A percentile compares a stretch with the other conserved stretches of the same genome.
These are phyloP conservation scores for Amaurobius ferox DNA, from an alignment of 2,888 invertebrate species.

Conservation along the genomic window DNA sequence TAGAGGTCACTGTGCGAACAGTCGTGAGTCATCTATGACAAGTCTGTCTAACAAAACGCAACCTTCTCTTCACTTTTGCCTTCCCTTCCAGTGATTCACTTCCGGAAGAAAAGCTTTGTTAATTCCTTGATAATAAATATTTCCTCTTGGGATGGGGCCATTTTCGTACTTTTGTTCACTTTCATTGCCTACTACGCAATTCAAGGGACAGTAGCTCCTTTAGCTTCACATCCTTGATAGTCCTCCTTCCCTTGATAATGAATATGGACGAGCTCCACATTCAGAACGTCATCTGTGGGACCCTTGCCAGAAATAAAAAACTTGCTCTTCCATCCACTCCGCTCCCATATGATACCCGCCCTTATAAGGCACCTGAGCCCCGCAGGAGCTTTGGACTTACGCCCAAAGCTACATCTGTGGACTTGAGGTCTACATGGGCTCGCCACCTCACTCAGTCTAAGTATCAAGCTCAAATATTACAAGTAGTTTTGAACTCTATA, in stretches of 20 bases:
- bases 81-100: conserved; percentile 8
- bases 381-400: conserved; percentile 12
- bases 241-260: conserved; percentile 19
- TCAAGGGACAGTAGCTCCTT: background rate
- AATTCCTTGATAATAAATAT: conserved; percentile 15
- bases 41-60: conserved; percentile 1
- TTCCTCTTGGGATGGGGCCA: conserved; percentile 14
- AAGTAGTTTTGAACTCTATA: too few species aligned
- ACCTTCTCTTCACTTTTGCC: conserved; percentile 6
- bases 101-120: background rate
- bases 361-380: conserved; percentile 24
- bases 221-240: conserved; percentile 20
- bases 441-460: too few species aligned
- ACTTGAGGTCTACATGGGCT: background rate
- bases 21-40: conserved; percentile 5
- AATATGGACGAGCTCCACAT: conserved; percentile 24
- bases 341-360: conserved; percentile 29
- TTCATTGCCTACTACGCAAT: conserved; percentile 19
- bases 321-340: conserved; percentile 25
- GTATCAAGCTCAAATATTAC: too few species aligned
- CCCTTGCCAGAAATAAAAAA: conserved; percentile 25
- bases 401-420: conserved; percentile 17
- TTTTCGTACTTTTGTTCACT: conserved; percentile 3
- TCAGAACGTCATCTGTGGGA: conserved; percentile 27
- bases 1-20: conserved; percentile 4